A percentile compares a stretch with the other conserved stretches of the same genome.
Conservation (phyloP, 2,888 invertebrate genomes). For the Lydus trimaculatus region DNA sequence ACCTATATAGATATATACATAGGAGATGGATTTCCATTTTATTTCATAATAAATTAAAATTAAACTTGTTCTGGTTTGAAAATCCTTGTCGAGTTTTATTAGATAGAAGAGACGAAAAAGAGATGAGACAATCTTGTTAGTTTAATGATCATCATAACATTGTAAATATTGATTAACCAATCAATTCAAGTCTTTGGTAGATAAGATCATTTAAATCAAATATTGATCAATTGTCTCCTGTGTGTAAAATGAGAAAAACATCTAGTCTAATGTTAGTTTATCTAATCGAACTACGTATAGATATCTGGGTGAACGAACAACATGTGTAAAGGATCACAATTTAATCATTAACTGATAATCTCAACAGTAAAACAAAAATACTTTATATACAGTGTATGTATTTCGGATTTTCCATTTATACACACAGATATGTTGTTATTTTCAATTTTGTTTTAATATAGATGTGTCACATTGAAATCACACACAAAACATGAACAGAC, state of each 20-base stretch:
- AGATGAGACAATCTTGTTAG: constrained; percentile 5
- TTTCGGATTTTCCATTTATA: no score
- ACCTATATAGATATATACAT: no score
- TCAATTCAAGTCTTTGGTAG: neutral
- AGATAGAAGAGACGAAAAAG: neutral
- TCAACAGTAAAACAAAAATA: no score
- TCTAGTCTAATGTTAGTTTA: no score
- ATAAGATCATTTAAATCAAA: neutral
- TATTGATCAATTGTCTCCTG: neutral
- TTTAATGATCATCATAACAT: neutral
- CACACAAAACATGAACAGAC: neutral
- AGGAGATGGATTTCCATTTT: neutral
- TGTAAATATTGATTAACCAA: constrained; percentile 4
- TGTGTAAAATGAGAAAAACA: neutral
- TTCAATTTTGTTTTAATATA: neutral
- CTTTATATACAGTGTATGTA: no score
- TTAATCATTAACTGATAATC: neutral
- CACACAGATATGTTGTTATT: neutral
- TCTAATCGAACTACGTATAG: neutral
- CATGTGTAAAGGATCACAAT: neutral
- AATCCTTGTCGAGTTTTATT: neutral
- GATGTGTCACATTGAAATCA: neutral
- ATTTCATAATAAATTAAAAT: neutral
- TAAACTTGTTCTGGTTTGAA: neutral
- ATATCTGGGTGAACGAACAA: neutral